phyloP scores from a whole-genome alignment of 2,797 vertebrate species.

The Sebastes taczanowskii region DNA sequence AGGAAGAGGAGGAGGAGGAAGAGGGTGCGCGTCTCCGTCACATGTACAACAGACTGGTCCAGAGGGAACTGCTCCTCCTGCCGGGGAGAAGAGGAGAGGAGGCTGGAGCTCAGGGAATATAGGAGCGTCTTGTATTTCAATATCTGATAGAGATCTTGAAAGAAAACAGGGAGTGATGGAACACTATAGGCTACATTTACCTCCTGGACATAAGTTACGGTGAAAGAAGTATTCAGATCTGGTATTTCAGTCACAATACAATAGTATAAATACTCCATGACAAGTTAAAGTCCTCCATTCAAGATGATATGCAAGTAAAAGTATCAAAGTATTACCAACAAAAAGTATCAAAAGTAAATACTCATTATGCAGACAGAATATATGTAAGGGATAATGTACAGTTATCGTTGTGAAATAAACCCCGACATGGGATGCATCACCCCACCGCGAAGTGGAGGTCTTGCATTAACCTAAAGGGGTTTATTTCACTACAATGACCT shows the following conservation, averaged over 20 bases:
- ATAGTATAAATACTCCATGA: background rate
- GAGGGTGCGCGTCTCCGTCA: slow-evolving; percentile 50
- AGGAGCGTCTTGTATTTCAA: background rate
- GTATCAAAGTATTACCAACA: background rate
- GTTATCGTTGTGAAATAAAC: too few relatives aligned
- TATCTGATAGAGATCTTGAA: background rate
- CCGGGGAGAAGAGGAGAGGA: slow-evolving; percentile 9
- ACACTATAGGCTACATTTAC: background rate
- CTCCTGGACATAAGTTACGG: background rate
- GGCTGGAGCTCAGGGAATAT: background rate
- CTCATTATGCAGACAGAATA: background rate
- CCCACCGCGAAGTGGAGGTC: too few relatives aligned
- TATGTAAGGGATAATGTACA: too few relatives aligned
- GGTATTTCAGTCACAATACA: background rate
- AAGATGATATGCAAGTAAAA: background rate
- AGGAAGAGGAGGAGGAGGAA: slow-evolving; percentile 31
- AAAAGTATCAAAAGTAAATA: background rate
- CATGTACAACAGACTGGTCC: slow-evolving; percentile 44
- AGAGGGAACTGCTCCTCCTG: slow-evolving; percentile 45
- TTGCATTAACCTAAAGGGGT: too few relatives aligned
- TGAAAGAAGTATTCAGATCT: too few relatives aligned
- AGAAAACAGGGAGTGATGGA: background rate
- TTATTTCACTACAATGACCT: too few relatives aligned
- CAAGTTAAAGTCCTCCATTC: background rate
- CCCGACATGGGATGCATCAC: rapidly evolving